These are phyloP conservation scores for Sarcophilus harrisii DNA, from an alignment of 2,797 vertebrate species.

Conservation along the genomic window DNA sequence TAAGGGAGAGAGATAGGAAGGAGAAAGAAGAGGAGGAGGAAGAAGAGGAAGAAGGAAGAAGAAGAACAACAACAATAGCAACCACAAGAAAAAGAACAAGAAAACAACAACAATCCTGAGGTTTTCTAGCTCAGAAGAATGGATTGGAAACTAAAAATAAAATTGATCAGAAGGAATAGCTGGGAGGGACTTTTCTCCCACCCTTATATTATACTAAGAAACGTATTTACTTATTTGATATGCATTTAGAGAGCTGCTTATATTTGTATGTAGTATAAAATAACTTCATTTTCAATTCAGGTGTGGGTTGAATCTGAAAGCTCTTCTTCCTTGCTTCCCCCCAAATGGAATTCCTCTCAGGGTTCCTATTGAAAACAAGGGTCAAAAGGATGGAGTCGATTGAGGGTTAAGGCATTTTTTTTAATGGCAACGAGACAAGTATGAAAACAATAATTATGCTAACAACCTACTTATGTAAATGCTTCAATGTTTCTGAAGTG, in stretches of 20 bases:
- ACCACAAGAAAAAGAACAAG: too few species aligned
- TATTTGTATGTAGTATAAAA: background rate
- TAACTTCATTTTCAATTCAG: background rate
- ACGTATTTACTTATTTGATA: background rate
- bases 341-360: background rate
- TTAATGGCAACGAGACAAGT: background rate
- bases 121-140: background rate
- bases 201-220: background rate
- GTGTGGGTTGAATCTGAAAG: background rate
- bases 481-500: background rate
- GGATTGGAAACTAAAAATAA: background rate
- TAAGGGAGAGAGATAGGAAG: background rate
- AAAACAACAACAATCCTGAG: background rate
- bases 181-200: background rate
- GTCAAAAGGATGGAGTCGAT: background rate
- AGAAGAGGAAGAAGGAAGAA: too few species aligned
- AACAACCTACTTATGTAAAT: background rate
- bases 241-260: background rate
- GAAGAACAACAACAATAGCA: background rate
- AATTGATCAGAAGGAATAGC: background rate
- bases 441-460: background rate
- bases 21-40: background rate
- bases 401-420: background rate
- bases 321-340: background rate
- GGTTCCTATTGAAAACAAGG: background rate